Evolutionary conservation across 2,888 invertebrate species (phyloP), one percentile per base, ranked within the genome.

Genomic region (Lepidocyrtoides sp.): DNA sequence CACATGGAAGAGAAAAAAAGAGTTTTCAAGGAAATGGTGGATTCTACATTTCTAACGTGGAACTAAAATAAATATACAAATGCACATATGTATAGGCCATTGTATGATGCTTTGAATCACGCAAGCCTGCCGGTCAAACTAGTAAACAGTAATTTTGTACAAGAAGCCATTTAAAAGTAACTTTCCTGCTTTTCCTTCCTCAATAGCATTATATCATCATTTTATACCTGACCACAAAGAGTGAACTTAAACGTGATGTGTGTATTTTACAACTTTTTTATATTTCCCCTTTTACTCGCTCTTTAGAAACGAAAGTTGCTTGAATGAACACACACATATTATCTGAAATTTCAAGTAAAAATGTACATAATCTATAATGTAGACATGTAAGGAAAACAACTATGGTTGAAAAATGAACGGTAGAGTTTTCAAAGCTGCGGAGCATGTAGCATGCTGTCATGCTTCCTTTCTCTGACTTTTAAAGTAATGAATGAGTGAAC

Each of bases 401-500:
- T n/a, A n/a, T n/a, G n/a, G n/a, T n/a, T n/a, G n/a, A n/a, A n/a
- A n/a, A n/a, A n/a, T n/a, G n/a, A n/a, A n/a, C n/a, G 20, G 17
- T 54, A 23, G 4, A 79, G 32, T 79, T 23, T 3, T 23, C 20
- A 81, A 63, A 32, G 17, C 32, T n/a, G n/a, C 12, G 23, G 29
- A 66, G 44, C 26, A 8, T 48, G 29, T 29, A 63, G 63, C 85
- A 17, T 29, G 79, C 63, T 79, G 60, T 79, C 87, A 77, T 48
- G 66, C 77, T 87, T 87, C 75, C 85, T 87, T 87, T 66, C 79
- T 12, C 66, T 63, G 77, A 79, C 87, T 69, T 79, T 79, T 77
- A 10, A 29, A 63, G 87, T 79, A 87, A 87, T 87, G 48, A 72
- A 87, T 87, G 87, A 87, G 87, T 87, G 79, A 69, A 63, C 87